Percentiles rank a stretch among this genome's conserved stretches.
Conservation (phyloP, 2,888 invertebrate species). For the Drosophila koepferae region DNA sequence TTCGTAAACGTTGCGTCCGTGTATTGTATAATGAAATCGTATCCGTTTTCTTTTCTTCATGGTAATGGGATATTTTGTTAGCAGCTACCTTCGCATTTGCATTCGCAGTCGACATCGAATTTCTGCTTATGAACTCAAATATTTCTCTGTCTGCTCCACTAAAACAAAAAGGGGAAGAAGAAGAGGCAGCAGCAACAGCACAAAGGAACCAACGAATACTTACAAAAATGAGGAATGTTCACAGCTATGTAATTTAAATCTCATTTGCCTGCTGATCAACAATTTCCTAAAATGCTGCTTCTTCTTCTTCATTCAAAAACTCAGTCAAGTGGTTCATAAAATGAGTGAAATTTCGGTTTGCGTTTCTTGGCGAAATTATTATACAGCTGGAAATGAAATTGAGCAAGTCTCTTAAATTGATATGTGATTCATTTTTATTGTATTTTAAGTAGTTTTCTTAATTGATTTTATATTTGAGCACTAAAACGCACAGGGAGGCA, state of each 20-base stretch:
- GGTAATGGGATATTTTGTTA: constrained; percentile 74
- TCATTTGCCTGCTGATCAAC: constrained; percentile 22
- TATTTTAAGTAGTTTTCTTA: constrained; percentile 14
- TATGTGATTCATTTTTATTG: constrained; percentile 12
- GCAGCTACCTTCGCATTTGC: constrained; percentile 44
- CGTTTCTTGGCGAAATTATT: constrained; percentile 1
- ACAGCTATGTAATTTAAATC: constrained; percentile 69
- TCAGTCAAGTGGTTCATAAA: constrained; percentile 27
- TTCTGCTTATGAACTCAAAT: constrained; percentile 74
- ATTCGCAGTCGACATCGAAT: constrained; percentile 43
- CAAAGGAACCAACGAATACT: not conserved
- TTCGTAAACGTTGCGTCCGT: constrained; percentile 62
- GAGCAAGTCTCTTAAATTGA: not conserved
- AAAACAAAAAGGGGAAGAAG: constrained; percentile 15
- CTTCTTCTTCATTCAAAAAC: constrained; percentile 3
- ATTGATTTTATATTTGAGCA: not conserved
- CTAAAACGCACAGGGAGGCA: not conserved
- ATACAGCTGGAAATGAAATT: not conserved
- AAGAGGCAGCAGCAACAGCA: constrained; percentile 7
- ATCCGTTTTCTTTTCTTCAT: constrained; percentile 47
- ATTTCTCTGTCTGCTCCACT: constrained; percentile 38
- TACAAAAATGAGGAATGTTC: constrained; percentile 49
- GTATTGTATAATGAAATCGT: constrained; percentile 63
- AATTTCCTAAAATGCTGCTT: constrained; percentile 8
- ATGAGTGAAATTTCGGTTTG: constrained; percentile 18